These are phyloP conservation scores for Nanger granti DNA, from an alignment of 2,113 vertebrate species.

Conservation along the genomic window DNA sequence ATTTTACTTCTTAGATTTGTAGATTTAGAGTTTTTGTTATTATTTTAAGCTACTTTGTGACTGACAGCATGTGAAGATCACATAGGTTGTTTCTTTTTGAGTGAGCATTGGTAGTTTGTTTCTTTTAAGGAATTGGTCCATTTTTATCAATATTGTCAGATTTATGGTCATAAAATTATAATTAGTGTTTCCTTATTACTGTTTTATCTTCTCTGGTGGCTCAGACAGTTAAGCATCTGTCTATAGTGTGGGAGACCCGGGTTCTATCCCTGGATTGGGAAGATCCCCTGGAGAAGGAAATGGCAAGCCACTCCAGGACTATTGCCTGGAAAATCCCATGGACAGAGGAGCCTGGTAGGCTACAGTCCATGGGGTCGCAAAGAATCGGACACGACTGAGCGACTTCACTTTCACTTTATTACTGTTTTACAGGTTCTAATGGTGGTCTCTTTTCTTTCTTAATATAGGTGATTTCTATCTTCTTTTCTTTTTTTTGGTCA, in stretches of 20 bases:
- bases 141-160: not conserved
- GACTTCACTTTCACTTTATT: not conserved
- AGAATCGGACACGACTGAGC: too few species aligned
- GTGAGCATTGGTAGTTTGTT: not conserved
- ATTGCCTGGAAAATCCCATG: too few species aligned
- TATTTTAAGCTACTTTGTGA: not conserved
- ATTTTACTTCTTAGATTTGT: not conserved
- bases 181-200: not conserved
- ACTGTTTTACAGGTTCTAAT: not conserved
- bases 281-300: too few species aligned
- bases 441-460: not conserved
- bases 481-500: not conserved
- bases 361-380: too few species aligned
- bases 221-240: too few species aligned
- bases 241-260: too few species aligned
- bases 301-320: too few species aligned
- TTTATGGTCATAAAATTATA: not conserved
- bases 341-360: too few species aligned
- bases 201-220: not conserved
- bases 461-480: not conserved
- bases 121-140: not conserved
- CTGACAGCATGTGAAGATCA: not conserved
- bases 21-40: not conserved
- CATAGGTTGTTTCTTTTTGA: not conserved
- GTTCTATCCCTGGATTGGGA: too few species aligned